phyloP scores from a whole-genome alignment of 23 tunicate genomes.

The Trididemnum clinides region DNA sequence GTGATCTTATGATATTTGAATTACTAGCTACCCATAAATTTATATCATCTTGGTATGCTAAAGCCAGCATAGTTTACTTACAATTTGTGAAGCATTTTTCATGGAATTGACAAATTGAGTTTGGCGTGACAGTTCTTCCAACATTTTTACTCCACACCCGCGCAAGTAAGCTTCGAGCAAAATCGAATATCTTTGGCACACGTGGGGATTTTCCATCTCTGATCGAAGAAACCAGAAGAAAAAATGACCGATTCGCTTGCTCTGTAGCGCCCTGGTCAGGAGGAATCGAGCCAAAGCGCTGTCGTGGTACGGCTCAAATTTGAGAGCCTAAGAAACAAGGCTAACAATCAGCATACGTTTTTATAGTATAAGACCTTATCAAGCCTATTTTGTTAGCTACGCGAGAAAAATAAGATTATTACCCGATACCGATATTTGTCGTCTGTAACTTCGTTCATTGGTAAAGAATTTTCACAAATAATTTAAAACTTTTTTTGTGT shows the following conservation, averaged over 20 bases:
- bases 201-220: constrained; percentile 87
- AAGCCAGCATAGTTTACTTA: constrained; percentile 40
- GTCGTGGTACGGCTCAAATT: constrained; percentile 97
- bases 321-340: constrained; percentile 76
- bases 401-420: no score
- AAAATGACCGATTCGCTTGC: constrained; percentile 92
- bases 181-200: constrained; percentile 77
- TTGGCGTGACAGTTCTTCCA: constrained; percentile 60
- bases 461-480: no score
- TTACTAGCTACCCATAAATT: no score
- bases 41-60: no score
- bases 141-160: constrained; percentile 83
- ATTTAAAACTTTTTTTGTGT: no score
- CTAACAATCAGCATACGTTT: no score
- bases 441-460: no score
- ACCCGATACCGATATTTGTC: no score
- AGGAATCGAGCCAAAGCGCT: constrained; percentile 92
- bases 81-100: constrained; percentile 56
- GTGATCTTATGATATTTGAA: no score
- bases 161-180: constrained; percentile 85
- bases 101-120: constrained; percentile 46
- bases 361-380: no score
- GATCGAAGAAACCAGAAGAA: constrained; percentile 94
- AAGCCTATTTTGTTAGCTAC: no score
- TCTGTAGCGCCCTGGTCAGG: constrained; percentile 69